Conservation (phyloP, 2,888 invertebrate genomes). For the Pollenia griseotomentosa region DNA sequence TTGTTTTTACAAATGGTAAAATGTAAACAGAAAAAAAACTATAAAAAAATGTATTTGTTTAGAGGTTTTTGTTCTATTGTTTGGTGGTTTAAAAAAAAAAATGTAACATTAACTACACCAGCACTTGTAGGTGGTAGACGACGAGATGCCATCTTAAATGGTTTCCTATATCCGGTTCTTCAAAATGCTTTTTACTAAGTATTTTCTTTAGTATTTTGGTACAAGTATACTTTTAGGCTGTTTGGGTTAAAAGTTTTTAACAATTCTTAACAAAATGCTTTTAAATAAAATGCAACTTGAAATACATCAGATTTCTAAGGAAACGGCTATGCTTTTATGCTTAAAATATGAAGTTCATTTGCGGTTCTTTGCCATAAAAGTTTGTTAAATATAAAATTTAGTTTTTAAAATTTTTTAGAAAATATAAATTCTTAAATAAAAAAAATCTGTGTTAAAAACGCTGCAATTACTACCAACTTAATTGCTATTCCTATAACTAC, state of each 20-base stretch:
- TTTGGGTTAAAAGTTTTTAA: not conserved
- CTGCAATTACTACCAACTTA: no score
- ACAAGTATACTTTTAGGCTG: constrained; percentile 48
- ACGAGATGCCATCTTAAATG: constrained; percentile 37
- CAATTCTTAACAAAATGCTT: not conserved
- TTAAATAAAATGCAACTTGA: not conserved
- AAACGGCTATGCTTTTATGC: no score
- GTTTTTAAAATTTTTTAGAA: no score
- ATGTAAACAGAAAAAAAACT: constrained; percentile 18
- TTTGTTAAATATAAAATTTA: not conserved
- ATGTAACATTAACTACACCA: constrained; percentile 11
- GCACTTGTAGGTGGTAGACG: constrained; percentile 47
- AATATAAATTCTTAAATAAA: no score
- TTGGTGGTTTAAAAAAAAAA: constrained; percentile 8
- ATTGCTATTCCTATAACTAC: no score
- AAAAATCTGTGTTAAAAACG: no score
- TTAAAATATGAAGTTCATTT: no score
- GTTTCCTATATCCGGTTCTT: constrained; percentile 55
- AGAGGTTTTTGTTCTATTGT: constrained; percentile 51
- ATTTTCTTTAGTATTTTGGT: not conserved
- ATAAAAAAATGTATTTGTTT: constrained; percentile 17
- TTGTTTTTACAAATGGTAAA: constrained; percentile 32
- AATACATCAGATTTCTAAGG: not conserved
- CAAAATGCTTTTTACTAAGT: constrained; percentile 17
- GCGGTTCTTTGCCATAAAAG: not conserved